Percentiles rank a stretch among this genome's conserved stretches.
Conservation (phyloP, 2,888 invertebrate genomes). For the Sericinus montela region DNA sequence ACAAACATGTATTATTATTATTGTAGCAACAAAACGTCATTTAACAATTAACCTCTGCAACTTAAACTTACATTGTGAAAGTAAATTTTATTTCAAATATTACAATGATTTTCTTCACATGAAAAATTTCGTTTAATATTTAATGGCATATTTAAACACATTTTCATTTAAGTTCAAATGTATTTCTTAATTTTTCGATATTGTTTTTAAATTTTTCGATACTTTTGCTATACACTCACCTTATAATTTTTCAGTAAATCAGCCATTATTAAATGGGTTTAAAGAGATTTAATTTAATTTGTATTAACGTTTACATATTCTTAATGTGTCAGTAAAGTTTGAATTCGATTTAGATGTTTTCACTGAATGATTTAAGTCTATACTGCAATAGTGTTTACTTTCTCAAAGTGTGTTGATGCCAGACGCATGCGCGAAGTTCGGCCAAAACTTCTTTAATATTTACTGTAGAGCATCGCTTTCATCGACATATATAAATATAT, state of each 20-base stretch:
- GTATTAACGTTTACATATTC: background rate
- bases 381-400: conserved; percentile 37
- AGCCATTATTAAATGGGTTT: background rate
- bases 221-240: too few species aligned
- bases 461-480: conserved; percentile 50
- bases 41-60: too few species aligned
- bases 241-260: background rate
- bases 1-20: too few species aligned
- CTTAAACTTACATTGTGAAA: too few species aligned
- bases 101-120: too few species aligned
- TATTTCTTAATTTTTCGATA: too few species aligned
- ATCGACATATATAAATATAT: conserved; percentile 59
- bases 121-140: too few species aligned
- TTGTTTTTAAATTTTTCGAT: too few species aligned
- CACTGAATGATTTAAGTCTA: conserved; percentile 26
- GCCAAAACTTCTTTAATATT: conserved; percentile 41
- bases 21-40: too few species aligned
- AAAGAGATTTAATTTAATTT: background rate
- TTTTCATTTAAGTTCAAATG: too few species aligned
- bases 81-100: too few species aligned
- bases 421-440: conserved; percentile 46
- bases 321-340: background rate
- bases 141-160: too few species aligned
- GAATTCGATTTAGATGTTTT: conserved; percentile 21
- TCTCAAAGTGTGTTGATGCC: conserved; percentile 17